Evolutionary conservation across 1,140 invertebrate species (phyloP).

Genomic region (Panagrolaimus sp.): DNA sequence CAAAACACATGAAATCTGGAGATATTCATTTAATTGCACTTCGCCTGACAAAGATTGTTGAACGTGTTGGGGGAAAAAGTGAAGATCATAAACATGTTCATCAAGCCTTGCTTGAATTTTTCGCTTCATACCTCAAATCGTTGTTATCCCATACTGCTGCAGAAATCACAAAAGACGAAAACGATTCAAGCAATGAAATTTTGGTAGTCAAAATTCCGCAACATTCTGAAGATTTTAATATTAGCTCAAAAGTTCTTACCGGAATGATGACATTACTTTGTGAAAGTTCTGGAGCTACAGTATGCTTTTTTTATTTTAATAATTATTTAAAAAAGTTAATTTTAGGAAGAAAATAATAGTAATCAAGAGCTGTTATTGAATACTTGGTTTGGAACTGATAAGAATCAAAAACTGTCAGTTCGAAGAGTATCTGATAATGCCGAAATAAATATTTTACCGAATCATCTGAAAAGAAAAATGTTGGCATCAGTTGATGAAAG

Average conservation of each 20-base stretch:
- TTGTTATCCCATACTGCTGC: neutral
- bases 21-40: conserved; percentile 4
- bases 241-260: neutral
- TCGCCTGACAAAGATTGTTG: neutral
- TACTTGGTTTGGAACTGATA: neutral
- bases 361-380: neutral
- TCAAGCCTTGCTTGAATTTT: neutral
- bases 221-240: neutral
- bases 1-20: conserved; percentile 1
- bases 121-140: neutral
- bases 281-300: neutral
- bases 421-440: neutral
- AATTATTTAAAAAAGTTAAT: neutral
- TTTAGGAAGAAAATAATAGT: neutral
- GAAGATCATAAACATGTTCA: conserved; percentile 6
- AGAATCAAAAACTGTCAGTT: neutral
- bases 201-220: neutral
- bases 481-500: conserved; percentile 3
- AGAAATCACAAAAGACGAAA: neutral
- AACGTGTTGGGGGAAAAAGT: neutral
- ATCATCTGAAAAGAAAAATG: conserved; percentile 11
- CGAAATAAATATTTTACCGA: neutral
- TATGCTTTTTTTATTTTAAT: neutral
- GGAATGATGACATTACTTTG: conserved; percentile 12
- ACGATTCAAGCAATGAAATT: neutral